Percentiles rank a stretch among this genome's conserved stretches.
phyloP scores from a whole-genome alignment of 1,140 invertebrate genomes.

The Aphis craccivora region DNA sequence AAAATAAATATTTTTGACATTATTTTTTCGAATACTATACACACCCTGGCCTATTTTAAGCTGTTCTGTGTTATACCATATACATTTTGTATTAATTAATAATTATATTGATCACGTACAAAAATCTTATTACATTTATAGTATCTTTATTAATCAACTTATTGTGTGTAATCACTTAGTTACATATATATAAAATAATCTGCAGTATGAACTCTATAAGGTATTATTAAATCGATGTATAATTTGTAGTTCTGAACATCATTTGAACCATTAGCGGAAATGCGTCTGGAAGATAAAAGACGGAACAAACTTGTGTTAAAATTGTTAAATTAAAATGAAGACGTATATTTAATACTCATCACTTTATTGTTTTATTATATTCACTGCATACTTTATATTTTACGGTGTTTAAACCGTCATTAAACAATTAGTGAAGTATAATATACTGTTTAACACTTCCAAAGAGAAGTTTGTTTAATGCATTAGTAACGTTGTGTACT shows the following conservation, averaged over 20 bases:
- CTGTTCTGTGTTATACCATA: too few species aligned
- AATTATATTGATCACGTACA: too few species aligned
- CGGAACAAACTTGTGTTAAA: neutral
- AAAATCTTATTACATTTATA: too few species aligned
- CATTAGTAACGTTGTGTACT: neutral
- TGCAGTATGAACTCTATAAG: neutral
- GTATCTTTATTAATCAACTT: too few species aligned
- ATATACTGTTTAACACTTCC: neutral
- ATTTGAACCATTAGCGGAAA: neutral
- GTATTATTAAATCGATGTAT: neutral
- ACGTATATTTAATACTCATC: neutral
- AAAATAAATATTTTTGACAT: too few species aligned
- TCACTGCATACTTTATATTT: neutral
- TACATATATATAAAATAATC: neutral
- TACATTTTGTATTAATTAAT: too few species aligned
- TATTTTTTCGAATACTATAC: too few species aligned
- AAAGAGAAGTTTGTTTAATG: neutral
- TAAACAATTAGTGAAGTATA: neutral
- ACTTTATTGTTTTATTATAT: neutral
- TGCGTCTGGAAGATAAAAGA: neutral
- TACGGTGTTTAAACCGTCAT: neutral
- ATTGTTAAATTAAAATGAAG: neutral
- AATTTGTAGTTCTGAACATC: neutral
- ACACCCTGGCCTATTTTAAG: too few species aligned
- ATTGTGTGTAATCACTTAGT: too few species aligned